A percentile compares a stretch with the other conserved stretches of the same genome.
Evolutionary conservation across 1,140 invertebrate genomes (phyloP).

Genomic region (Listronotus bonariensis): DNA sequence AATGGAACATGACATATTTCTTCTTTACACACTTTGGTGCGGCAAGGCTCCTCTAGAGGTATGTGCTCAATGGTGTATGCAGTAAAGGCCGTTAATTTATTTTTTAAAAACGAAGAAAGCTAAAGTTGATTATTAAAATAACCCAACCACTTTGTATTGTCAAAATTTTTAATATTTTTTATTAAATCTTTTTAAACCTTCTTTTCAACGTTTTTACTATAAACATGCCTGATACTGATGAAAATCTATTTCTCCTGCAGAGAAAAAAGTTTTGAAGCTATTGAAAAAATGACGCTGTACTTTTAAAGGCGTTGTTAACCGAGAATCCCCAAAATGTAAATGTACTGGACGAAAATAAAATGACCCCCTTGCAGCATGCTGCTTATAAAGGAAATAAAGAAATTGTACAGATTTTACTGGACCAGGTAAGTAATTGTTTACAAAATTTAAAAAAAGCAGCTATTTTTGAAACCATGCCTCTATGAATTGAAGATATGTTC

Average conservation of each 20-base stretch:
- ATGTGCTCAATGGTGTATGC: no score
- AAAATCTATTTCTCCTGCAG: conserved; percentile 56
- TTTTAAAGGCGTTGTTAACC: conserved; percentile 68
- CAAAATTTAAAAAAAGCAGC: no score
- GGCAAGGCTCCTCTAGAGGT: no score
- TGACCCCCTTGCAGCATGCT: conserved; percentile 95
- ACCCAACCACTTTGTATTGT: neutral
- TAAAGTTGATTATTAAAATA: neutral
- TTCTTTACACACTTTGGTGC: no score
- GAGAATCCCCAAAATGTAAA: conserved; percentile 57
- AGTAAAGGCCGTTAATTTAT: no score
- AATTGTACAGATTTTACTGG: conserved; percentile 85
- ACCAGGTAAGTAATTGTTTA: conserved; percentile 68
- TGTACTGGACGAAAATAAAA: conserved; percentile 74
- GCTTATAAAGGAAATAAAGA: conserved; percentile 92
- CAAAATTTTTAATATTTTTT: no score
- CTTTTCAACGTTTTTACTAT: neutral
- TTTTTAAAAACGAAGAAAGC: neutral
- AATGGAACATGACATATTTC: no score
- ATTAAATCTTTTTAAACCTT: no score
- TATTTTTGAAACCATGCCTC: no score
- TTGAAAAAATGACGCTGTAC: conserved; percentile 69
- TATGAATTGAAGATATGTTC: no score
- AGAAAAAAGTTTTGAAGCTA: conserved; percentile 71
- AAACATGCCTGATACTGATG: conserved; percentile 35